These are phyloP conservation scores for Terrapene triunguis DNA, from an alignment of 2,113 vertebrate genomes.

Conservation along the genomic window DNA sequence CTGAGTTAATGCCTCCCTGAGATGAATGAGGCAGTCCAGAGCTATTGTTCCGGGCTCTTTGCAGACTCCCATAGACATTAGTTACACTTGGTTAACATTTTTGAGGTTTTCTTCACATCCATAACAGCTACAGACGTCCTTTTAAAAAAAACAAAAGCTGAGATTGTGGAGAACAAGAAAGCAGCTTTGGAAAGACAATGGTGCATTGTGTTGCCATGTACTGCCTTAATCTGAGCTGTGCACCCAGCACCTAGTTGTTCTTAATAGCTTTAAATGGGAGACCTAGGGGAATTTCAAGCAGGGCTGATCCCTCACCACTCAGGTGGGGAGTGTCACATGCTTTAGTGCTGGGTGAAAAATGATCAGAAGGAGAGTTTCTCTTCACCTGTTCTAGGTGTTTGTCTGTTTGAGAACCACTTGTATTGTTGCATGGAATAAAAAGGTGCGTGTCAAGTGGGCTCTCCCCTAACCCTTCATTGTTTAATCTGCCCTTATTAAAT, in stretches of 20 bases:
- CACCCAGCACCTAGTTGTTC: background rate
- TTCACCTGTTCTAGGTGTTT: too few species aligned
- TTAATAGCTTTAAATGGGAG: too few species aligned
- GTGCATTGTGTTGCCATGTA: background rate
- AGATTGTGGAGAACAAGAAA: background rate
- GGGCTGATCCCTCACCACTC: too few species aligned
- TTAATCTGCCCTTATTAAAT: too few species aligned
- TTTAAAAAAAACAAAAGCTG: background rate
- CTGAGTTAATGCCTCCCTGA: background rate
- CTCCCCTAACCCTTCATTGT: too few species aligned
- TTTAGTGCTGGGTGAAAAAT: too few species aligned
- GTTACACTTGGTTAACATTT: background rate
- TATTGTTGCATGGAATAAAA: too few species aligned
- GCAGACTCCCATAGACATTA: background rate
- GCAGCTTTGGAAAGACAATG: background rate
- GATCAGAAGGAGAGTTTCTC: too few species aligned
- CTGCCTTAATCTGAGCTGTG: background rate
- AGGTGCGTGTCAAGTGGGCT: too few species aligned
- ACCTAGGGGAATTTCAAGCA: too few species aligned
- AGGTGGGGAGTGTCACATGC: too few species aligned
- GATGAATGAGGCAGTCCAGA: background rate
- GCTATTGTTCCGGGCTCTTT: background rate
- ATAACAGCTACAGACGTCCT: background rate
- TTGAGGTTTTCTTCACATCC: background rate
- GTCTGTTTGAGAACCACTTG: too few species aligned